Evolutionary conservation across 2,113 vertebrate species (phyloP), one percentile per base, ranked within the genome.

Genomic region (Dicentrarchus labrax): DNA sequence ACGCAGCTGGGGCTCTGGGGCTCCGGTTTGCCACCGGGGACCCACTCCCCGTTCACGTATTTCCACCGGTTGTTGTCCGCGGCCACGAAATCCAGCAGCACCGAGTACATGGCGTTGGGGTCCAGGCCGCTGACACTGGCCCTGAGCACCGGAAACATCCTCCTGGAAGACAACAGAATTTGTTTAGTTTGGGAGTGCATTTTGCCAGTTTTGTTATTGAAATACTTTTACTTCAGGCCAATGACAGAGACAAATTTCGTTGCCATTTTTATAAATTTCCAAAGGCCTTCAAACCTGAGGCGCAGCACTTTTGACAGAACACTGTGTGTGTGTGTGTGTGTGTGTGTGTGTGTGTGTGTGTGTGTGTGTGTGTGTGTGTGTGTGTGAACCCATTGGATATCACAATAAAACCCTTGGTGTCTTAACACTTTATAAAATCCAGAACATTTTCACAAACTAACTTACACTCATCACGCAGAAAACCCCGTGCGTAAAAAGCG

Each of bases 11-110:
- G 96, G 83, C 94, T 96, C 72, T 96, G 96, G 0, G 96, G 96
- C 72, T 96, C 96, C 6, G 96, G 96, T 60, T 96, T 96, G 4
- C 96, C 96, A 0, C 96, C 96, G 0, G 96, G 95, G 0, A 96
- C 95, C 96, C 96, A 96, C 88, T 96, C 96, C 45, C 96, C 96
- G 70, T 96, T 96, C 48, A 96, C 96, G 70, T 96, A 96, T 43
- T 96, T 96, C 96, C 96, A 96, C 22, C 96, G 94, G 90, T 96
- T 96, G 79, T 95, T 96, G 86, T 96, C 96, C 10, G 96, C 96
- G 0, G 96, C 96, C 50, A 96, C 95, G 50, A 96, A 96, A 70
- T 96, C 96, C 86, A 96, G 87, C 85, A 96, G 90, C 64, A 96
- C 94, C 5, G 96, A 96, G 84, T 96, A 96, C 96, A 96, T 96